These are phyloP conservation scores for Mobula birostris DNA, from an alignment of 2,113 vertebrate species.

Conservation along the genomic window DNA sequence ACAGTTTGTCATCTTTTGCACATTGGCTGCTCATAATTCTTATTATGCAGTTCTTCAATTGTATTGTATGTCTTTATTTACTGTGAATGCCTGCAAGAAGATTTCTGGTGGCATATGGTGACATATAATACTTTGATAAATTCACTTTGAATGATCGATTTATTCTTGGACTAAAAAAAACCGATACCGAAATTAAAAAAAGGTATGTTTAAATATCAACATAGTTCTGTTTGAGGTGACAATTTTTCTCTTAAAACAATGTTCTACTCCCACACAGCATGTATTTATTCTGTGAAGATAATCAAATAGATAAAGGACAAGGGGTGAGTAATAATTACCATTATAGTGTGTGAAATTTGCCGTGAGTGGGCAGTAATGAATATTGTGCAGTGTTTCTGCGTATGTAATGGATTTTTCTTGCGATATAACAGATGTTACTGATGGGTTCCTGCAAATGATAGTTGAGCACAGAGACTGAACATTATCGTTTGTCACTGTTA, in stretches of 20 bases:
- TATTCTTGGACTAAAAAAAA: not conserved
- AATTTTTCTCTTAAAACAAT: not conserved
- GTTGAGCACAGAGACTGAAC: not conserved
- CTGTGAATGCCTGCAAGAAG: too few species aligned
- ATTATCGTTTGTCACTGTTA: not conserved
- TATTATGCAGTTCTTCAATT: too few species aligned
- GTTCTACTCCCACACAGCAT: not conserved
- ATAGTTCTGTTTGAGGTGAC: not conserved
- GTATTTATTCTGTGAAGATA: not conserved
- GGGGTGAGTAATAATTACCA: constrained; percentile 4
- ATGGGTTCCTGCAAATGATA: not conserved
- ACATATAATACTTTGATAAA: too few species aligned
- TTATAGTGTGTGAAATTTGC: not conserved
- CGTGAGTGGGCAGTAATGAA: not conserved
- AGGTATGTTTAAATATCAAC: not conserved
- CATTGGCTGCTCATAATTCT: too few species aligned
- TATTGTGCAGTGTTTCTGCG: not conserved
- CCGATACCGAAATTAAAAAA: not conserved
- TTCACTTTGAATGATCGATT: not conserved
- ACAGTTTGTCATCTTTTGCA: too few species aligned
- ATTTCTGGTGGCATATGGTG: too few species aligned
- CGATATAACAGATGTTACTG: not conserved
- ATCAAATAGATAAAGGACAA: not conserved
- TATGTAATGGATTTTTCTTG: not conserved
- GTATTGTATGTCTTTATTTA: too few species aligned